Evolutionary conservation across 2,113 vertebrate genomes (phyloP).

Genomic region (Pseudorectes ferrugineus): DNA sequence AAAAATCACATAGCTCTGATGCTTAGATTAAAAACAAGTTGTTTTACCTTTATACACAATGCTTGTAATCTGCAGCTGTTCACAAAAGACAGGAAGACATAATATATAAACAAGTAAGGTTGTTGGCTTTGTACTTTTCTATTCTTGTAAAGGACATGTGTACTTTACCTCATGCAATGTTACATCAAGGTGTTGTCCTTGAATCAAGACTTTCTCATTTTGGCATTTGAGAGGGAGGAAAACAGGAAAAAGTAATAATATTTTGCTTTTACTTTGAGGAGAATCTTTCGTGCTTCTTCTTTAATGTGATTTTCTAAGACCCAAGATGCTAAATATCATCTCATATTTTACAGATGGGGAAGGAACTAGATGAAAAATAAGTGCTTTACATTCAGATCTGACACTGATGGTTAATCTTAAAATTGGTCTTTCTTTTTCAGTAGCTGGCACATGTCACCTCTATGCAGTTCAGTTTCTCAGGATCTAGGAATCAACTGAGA

Average conservation of each 20-base stretch:
- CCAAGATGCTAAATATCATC: neutral
- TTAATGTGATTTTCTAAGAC: neutral
- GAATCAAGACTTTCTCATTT: slow-evolving; percentile 12
- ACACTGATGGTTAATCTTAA: neutral
- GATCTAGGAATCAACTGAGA: neutral
- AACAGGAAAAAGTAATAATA: neutral
- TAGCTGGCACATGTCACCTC: neutral
- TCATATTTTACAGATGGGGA: neutral
- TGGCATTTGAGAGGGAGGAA: neutral
- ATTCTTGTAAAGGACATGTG: neutral
- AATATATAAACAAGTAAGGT: neutral
- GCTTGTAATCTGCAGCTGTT: slow-evolving; percentile 42
- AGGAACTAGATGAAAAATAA: slow-evolving; percentile 10
- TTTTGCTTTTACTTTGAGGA: neutral
- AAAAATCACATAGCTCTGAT: neutral
- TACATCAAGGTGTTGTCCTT: neutral
- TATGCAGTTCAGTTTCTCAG: neutral
- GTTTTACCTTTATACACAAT: neutral
- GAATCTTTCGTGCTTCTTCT: neutral
- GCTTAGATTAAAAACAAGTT: slow-evolving; percentile 34
- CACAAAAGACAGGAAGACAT: neutral
- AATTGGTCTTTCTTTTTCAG: neutral
- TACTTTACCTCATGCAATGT: neutral
- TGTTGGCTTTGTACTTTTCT: slow-evolving; percentile 29
- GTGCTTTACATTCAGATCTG: neutral